A percentile compares a stretch with the other conserved stretches of the same genome.
phyloP scores from a whole-genome alignment of 1,140 invertebrate genomes.

The Ylistrum balloti region DNA sequence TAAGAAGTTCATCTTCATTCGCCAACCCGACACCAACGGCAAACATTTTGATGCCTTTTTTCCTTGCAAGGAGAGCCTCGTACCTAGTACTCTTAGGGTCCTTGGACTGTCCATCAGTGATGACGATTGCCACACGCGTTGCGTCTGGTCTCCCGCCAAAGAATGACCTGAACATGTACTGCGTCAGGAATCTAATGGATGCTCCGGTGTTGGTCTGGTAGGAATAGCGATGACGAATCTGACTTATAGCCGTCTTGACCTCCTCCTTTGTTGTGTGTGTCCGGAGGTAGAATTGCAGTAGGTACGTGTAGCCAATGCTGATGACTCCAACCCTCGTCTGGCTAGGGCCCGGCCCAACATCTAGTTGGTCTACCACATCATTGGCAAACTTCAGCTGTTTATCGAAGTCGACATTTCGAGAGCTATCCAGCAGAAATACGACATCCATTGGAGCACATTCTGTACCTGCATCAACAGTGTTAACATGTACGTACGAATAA shows the following conservation, averaged over 20 bases:
- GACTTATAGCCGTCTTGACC: constrained; percentile 56
- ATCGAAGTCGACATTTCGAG: constrained; percentile 75
- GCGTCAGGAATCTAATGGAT: constrained; percentile 54
- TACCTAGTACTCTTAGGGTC: constrained; percentile 64
- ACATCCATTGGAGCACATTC: constrained; percentile 54
- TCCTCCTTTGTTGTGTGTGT: constrained; percentile 53
- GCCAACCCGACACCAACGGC: constrained; percentile 76
- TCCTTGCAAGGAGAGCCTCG: constrained; percentile 63
- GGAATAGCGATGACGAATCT: constrained; percentile 59
- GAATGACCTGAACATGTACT: constrained; percentile 62
- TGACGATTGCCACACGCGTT: constrained; percentile 72
- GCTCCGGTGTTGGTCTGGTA: constrained; percentile 50
- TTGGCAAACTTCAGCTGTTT: constrained; percentile 70
- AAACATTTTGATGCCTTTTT: constrained; percentile 73
- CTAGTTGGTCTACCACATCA: constrained; percentile 64
- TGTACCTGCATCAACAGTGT: not conserved
- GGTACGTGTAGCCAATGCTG: constrained; percentile 63
- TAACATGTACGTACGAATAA: too few species aligned
- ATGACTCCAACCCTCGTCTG: constrained; percentile 66
- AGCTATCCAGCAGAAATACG: constrained; percentile 71
- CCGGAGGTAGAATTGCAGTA: constrained; percentile 65
- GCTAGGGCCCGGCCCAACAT: constrained; percentile 61
- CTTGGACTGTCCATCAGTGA: constrained; percentile 76
- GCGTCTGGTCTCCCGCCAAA: constrained; percentile 62
- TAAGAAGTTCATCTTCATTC: constrained; percentile 69